These are phyloP conservation scores for Bibio marci DNA, from an alignment of 2,888 invertebrate genomes.

Conservation along the genomic window DNA sequence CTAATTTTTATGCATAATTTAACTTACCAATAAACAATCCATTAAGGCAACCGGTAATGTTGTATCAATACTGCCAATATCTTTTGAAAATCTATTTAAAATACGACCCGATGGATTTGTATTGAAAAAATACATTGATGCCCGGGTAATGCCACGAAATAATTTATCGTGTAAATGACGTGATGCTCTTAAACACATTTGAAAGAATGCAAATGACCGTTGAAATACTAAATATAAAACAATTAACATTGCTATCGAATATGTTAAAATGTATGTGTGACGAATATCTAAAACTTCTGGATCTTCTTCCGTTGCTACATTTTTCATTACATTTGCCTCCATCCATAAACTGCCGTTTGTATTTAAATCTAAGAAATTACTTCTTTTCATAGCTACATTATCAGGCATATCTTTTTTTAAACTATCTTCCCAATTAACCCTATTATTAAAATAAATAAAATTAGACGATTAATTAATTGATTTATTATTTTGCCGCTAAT, in stretches of 20 bases:
- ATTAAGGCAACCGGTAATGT: constrained; percentile 28
- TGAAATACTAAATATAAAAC: constrained; percentile 16
- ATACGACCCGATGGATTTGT: constrained; percentile 38
- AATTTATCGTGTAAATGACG: constrained; percentile 39
- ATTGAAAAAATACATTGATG: constrained; percentile 44
- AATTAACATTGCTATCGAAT: constrained; percentile 13
- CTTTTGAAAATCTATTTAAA: constrained; percentile 47
- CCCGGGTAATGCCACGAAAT: constrained; percentile 38
- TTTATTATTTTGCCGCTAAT: too few relatives aligned
- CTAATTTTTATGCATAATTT: too few relatives aligned
- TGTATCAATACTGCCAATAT: constrained; percentile 35
- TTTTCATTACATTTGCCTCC: constrained; percentile 4
- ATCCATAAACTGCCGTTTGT: too few relatives aligned
- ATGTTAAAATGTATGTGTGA: constrained; percentile 23
- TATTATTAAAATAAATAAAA: constrained; percentile 7
- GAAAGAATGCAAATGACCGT: constrained; percentile 31
- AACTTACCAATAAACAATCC: constrained; percentile 34
- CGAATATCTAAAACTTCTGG: constrained; percentile 30
- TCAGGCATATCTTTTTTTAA: constrained; percentile 11
- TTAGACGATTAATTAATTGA: neutral
- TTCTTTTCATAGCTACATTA: too few relatives aligned
- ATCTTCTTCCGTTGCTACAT: constrained; percentile 6
- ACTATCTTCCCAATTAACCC: constrained; percentile 29
- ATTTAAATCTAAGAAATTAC: too few relatives aligned
- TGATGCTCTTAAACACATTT: constrained; percentile 36